A percentile compares a stretch with the other conserved stretches of the same genome.
These are phyloP conservation scores for Varecia variegata DNA, from an alignment of 2,797 vertebrate genomes.

Conservation along the genomic window DNA sequence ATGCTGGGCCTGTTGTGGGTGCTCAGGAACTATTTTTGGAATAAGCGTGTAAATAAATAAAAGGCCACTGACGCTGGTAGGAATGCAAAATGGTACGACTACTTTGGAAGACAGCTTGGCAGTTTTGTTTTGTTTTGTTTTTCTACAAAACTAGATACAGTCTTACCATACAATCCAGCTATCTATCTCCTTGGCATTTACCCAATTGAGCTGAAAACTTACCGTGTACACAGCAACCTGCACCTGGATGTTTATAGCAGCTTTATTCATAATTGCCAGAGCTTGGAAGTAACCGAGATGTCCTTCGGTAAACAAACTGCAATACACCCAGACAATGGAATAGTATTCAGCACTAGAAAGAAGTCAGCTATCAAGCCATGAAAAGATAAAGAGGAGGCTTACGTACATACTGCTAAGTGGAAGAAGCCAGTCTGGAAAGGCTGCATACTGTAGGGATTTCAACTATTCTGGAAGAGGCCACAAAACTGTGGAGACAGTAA, in stretches of 20 bases:
- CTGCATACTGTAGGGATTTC: neutral
- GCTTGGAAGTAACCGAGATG: neutral
- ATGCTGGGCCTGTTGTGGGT: fast-evolving
- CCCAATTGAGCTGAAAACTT: neutral
- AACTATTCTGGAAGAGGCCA: neutral
- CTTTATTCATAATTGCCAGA: neutral
- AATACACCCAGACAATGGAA: neutral
- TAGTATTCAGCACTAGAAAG: neutral
- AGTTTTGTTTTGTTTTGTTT: neutral
- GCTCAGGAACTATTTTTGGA: neutral
- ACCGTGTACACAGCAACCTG: neutral
- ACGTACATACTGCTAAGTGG: neutral
- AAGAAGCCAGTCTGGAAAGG: neutral
- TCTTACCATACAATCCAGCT: neutral
- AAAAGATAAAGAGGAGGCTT: neutral
- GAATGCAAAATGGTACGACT: neutral
- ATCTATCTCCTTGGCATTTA: neutral
- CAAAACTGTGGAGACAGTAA: neutral
- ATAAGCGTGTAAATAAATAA: neutral
- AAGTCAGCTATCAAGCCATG: neutral
- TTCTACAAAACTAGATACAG: neutral
- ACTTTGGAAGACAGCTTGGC: neutral
- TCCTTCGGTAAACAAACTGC: neutral
- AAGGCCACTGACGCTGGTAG: neutral
- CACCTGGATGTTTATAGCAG: neutral